Evolutionary conservation across 2,888 invertebrate species (phyloP).

Genomic region (Andrena minutula): DNA sequence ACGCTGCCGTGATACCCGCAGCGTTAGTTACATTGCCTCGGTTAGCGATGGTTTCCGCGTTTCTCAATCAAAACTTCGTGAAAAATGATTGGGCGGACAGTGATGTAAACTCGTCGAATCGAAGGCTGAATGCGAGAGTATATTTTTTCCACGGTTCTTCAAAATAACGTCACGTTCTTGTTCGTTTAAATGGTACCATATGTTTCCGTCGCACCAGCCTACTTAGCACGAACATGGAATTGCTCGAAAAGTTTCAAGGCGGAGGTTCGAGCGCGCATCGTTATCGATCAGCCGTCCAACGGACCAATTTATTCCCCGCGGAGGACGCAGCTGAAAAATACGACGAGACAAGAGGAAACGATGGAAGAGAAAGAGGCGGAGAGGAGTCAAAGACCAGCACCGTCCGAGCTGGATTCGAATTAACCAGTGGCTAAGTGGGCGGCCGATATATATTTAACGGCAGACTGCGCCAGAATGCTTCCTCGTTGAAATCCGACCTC

Average conservation of each 20-base stretch:
- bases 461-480: slow-evolving; percentile 67
- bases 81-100: too few species aligned
- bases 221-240: too few species aligned
- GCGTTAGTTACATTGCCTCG: not conserved
- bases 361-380: slow-evolving; percentile 23
- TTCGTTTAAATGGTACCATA: too few species aligned
- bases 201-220: too few species aligned
- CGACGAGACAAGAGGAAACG: slow-evolving; percentile 9
- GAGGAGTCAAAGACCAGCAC: slow-evolving; percentile 57
- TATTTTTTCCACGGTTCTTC: too few species aligned
- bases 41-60: slow-evolving; percentile 19
- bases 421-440: slow-evolving; percentile 62
- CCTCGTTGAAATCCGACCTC: slow-evolving; percentile 69
- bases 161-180: too few species aligned
- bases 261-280: not conserved
- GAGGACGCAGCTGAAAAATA: slow-evolving; percentile 39
- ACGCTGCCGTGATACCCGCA: slow-evolving; percentile 1
- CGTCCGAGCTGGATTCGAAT: slow-evolving; percentile 54
- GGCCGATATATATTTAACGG: slow-evolving; percentile 67
- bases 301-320: slow-evolving; percentile 27
- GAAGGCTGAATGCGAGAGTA: too few species aligned
- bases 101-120: too few species aligned
- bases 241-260: not conserved
- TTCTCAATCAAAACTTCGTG: slow-evolving; percentile 5
- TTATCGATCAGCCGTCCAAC: slow-evolving; percentile 19